These are phyloP conservation scores for Drosophila austrosaltans DNA, from an alignment of 2,888 invertebrate genomes.

Conservation along the genomic window DNA sequence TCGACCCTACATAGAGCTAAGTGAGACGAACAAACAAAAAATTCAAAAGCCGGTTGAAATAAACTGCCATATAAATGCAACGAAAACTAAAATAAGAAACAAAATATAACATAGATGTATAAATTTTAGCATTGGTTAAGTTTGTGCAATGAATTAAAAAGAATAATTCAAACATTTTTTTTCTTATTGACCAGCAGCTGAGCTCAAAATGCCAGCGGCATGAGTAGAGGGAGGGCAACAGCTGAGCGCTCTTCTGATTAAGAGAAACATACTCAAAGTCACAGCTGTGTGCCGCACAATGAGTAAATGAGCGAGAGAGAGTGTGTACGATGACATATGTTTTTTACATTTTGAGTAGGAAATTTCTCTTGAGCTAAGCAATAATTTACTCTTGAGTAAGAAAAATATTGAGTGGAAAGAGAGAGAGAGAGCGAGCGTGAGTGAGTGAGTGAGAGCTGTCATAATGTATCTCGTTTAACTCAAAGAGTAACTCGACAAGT, in stretches of 20 bases:
- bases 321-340: neutral
- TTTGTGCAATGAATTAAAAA: too few relatives aligned
- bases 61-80: neutral
- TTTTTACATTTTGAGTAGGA: neutral
- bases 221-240: slow-evolving; percentile 6
- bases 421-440: neutral
- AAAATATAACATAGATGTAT: neutral
- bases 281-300: slow-evolving; percentile 2
- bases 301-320: neutral
- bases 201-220: slow-evolving; percentile 1
- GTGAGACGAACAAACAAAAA: neutral
- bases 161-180: neutral
- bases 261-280: slow-evolving; percentile 1
- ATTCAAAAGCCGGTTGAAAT: neutral
- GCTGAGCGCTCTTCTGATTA: neutral
- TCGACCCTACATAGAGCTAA: neutral
- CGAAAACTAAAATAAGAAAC: neutral
- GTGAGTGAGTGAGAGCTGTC: too few relatives aligned
- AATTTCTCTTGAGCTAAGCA: neutral
- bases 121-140: too few relatives aligned
- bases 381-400: neutral
- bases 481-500: neutral
- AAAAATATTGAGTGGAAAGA: neutral
- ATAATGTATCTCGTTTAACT: neutral
- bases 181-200: slow-evolving; percentile 5